Evolutionary conservation across 2,797 vertebrate genomes (phyloP).

Genomic region (Anolis apletophallus): DNA sequence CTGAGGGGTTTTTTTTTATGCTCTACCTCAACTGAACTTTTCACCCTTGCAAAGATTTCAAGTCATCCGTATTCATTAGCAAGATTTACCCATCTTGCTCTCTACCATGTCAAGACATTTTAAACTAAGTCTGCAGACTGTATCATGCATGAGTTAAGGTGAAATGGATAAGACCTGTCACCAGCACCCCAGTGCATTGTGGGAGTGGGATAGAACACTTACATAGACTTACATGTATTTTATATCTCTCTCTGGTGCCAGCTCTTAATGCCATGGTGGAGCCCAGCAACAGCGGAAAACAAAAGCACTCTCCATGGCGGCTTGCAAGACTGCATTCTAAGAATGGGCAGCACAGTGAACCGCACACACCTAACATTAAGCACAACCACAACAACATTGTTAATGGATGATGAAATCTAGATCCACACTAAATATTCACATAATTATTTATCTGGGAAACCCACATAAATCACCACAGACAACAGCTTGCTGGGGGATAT

Average conservation of each 20-base stretch:
- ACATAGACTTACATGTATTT: conserved; percentile 83
- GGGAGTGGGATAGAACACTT: no score
- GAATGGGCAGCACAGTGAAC: conserved; percentile 79
- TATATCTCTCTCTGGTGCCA: conserved; percentile 87
- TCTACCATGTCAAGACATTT: neutral
- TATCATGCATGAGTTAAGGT: neutral
- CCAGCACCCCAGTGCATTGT: neutral
- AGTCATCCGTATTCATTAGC: rapidly evolving
- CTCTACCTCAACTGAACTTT: neutral
- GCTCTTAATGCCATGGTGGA: conserved; percentile 86
- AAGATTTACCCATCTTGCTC: neutral
- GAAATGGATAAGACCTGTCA: neutral
- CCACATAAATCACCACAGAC: neutral
- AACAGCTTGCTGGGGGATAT: neutral
- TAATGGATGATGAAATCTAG: neutral
- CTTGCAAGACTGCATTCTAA: conserved; percentile 85
- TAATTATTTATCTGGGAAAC: neutral
- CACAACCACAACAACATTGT: conserved; percentile 49
- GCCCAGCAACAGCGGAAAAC: conserved; percentile 84
- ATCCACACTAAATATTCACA: neutral
- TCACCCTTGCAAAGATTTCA: neutral
- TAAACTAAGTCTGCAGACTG: no score
- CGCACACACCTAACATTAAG: conserved; percentile 79
- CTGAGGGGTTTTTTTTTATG: neutral
- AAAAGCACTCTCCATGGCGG: conserved; percentile 85